These are phyloP conservation scores for Acanthosepion esculentum DNA, from an alignment of 2,888 invertebrate species.

Conservation along the genomic window DNA sequence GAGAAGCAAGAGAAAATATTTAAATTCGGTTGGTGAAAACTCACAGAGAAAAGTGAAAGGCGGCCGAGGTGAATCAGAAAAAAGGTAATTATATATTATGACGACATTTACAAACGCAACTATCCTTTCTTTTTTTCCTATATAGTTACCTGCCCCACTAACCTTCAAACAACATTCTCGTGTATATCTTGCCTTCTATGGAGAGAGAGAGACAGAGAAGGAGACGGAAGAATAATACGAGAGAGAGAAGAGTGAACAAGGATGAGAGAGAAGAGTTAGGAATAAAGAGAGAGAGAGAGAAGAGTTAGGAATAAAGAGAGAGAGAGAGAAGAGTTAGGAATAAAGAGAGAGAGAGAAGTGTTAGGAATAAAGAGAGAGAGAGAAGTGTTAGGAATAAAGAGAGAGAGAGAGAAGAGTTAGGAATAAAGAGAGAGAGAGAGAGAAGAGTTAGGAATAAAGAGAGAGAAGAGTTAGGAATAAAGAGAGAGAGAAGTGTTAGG, in stretches of 20 bases:
- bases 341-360: not conserved
- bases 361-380: conserved; percentile 38
- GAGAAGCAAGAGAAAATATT: too few species aligned
- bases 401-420: not conserved
- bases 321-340: not conserved
- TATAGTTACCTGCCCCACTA: too few species aligned
- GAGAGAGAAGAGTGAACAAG: not conserved
- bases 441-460: not conserved
- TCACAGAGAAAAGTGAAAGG: too few species aligned
- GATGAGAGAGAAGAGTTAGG: conserved; percentile 48
- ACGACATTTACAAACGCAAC: too few species aligned
- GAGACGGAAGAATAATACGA: not conserved
- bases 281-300: conserved; percentile 21
- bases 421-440: not conserved
- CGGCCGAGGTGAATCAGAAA: too few species aligned
- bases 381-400: too few species aligned
- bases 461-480: not conserved
- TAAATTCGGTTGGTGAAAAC: too few species aligned
- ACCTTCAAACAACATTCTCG: too few species aligned
- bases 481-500: not conserved
- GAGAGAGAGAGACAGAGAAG: not conserved
- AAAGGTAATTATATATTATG: too few species aligned
- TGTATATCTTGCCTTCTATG: too few species aligned
- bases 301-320: not conserved
- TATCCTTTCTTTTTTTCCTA: too few species aligned